Base-by-base conservation (phyloP, 2,888 invertebrate genomes). In the Polydrusus tereticollis region DNA sequence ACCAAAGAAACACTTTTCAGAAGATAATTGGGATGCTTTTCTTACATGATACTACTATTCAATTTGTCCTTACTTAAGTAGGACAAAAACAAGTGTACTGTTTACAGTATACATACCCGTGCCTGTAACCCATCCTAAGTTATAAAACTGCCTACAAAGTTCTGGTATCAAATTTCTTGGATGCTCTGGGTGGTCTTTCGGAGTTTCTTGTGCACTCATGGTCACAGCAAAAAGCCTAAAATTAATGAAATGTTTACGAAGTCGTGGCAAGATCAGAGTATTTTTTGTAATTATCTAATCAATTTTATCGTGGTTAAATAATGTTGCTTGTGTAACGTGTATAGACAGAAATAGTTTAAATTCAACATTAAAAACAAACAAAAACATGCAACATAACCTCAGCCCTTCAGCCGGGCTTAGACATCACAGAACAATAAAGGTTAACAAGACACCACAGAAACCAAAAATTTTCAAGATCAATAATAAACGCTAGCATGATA, bases 71-170 rank as follows among this genome's bases (percentile, higher is more conserved):
- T n/a, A n/a, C n/a, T n/a, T n/a, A n/a, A n/a, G n/a, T n/a, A n/a
- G n/a, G n/a, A n/a, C n/a, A n/a, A n/a, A n/a, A n/a, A n/a, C n/a
- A n/a, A n/a, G n/a, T n/a, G n/a, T n/a, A n/a, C n/a, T n/a, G n/a
- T n/a, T n/a, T n/a, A n/a, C n/a, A n/a, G n/a, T n/a, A n/a, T n/a
- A 26, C 71, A 76, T 79, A 85, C 85, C 98, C 21, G 98, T 98
- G 5, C 98, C 98, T 3, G 96, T 96, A 0, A 97, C 97, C 98
- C 98, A 99, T 81, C 97, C 98, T 59, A 97, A 87, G 78, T 94
- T 86, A 85, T 98, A 99, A 86, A 99, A 98, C 83, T 94, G 94
- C 64, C 90, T 89, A 82, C 97, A 97, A 62, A 99, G 86, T 81
- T 93, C 92, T 2, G 97, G 97, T 80, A 99, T 98, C 47, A 98